phyloP scores from a whole-genome alignment of 2,888 invertebrate species.

The Hylaea fasciaria region DNA sequence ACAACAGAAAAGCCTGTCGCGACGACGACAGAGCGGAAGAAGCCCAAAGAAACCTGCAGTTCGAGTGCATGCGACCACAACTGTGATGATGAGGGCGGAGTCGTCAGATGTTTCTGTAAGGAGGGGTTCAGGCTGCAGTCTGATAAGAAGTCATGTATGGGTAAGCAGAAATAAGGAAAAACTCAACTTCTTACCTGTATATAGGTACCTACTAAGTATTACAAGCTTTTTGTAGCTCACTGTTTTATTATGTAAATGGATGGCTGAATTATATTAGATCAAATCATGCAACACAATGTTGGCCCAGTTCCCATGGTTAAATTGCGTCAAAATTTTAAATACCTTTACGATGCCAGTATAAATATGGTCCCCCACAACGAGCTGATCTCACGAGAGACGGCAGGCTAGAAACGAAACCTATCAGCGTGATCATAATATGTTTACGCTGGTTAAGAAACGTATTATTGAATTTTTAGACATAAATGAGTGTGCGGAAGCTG shows the following conservation, averaged over 20 bases:
- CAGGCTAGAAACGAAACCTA: too few species aligned
- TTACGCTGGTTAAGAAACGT: not conserved
- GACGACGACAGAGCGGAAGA: constrained; percentile 48
- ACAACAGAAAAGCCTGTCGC: constrained; percentile 52
- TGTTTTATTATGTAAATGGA: too few species aligned
- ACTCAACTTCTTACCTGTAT: not conserved
- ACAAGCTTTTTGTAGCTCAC: too few species aligned
- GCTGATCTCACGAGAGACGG: too few species aligned
- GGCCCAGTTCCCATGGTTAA: too few species aligned
- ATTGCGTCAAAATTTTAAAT: too few species aligned
- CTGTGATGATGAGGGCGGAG: constrained; percentile 66
- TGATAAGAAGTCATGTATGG: constrained; percentile 74
- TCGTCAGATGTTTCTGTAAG: constrained; percentile 63
- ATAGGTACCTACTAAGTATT: too few species aligned
- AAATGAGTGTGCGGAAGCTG: constrained; percentile 88
- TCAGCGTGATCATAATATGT: too few species aligned
- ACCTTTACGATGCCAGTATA: too few species aligned
- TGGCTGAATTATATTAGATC: too few species aligned
- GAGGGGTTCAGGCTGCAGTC: constrained; percentile 67
- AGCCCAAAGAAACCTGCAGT: constrained; percentile 59
- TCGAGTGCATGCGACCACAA: constrained; percentile 68
- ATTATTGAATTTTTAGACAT: constrained; percentile 84
- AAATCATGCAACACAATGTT: too few species aligned
- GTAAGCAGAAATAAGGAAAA: constrained; percentile 45
- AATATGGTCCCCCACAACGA: too few species aligned